Evolutionary conservation across 1,140 invertebrate species (phyloP), one percentile per base, ranked within the genome.

Genomic region (Drosophila burlai): DNA sequence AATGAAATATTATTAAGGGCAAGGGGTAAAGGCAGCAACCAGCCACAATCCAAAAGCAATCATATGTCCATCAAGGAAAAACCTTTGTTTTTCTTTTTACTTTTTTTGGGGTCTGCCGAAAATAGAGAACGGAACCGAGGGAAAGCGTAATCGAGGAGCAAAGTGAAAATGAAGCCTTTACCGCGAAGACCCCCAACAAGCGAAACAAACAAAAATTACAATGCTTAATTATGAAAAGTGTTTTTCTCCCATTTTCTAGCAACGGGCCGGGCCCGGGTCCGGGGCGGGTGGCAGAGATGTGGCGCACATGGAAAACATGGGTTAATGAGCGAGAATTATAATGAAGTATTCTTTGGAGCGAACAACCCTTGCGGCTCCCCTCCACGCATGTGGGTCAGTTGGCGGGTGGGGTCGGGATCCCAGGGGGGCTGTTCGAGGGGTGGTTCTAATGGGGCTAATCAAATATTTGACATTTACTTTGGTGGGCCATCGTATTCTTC

Each of bases 201-300:
- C 66, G 60, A 81, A 81, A 80, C 72, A 87, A 79, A 89, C 83
- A 83, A 73, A 80, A 89, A 87, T 87, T 89, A 83, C 76, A 87
- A 77, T 72, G 83, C 83, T 87, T 87, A 89, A 87, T 87, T 87
- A 87, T 87, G 76, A 87, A 87, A 87, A 83, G 83, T 83, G 83
- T 83, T 87, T 83, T 86, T 66, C 74, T 68, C 61, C 58, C 71
- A 40, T 64, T 45, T 67, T 67, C 46, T 50, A 42, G 49, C n/a
- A 24, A 11, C 42, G 49, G 45, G 24, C 9, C 49, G 60, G 69
- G 34, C 34, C 11, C 34, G 60, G 74, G 34, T 11, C 11, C 34
- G 34, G 60, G 61, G 59, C 63, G 76, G 36, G 54, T 71, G 65
- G 63, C 76, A 64, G 79, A 68, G 76, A 83, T 52, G 49, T 52